These are phyloP conservation scores for Aphelenchoides bicaudatus DNA, from an alignment of 2,888 invertebrate genomes.

Conservation along the genomic window DNA sequence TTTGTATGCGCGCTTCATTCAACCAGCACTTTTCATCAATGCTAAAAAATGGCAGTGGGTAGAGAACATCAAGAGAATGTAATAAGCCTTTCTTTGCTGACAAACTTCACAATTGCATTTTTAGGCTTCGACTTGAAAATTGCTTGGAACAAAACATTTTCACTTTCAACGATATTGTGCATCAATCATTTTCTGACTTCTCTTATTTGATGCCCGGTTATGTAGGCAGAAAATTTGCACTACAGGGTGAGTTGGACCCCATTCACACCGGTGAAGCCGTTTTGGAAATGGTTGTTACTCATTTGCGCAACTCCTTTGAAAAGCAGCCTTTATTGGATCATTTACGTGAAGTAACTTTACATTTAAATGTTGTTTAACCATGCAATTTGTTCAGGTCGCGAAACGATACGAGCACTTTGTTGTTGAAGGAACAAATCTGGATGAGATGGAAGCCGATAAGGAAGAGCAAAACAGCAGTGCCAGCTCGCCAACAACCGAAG, in stretches of 20 bases:
- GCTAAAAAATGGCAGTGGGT: slow-evolving; percentile 68
- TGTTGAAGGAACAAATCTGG: slow-evolving; percentile 34
- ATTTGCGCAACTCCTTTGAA: slow-evolving; percentile 46
- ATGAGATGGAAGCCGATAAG: too few relatives aligned
- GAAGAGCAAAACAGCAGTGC: too few relatives aligned
- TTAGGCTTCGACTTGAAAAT: slow-evolving; percentile 23
- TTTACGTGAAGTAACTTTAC: not conserved
- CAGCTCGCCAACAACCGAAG: too few relatives aligned
- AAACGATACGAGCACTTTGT: slow-evolving; percentile 33
- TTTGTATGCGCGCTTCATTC: slow-evolving; percentile 21
- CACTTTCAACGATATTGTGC: slow-evolving; percentile 58
- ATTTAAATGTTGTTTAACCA: not conserved
- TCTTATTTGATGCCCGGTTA: slow-evolving; percentile 59
- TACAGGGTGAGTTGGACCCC: slow-evolving; percentile 48
- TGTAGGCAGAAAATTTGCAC: slow-evolving; percentile 46
- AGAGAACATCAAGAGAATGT: slow-evolving; percentile 65
- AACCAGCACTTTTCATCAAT: slow-evolving; percentile 58
- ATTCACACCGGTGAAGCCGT: slow-evolving; percentile 46
- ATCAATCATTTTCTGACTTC: slow-evolving; percentile 62
- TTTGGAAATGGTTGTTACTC: slow-evolving; percentile 51
- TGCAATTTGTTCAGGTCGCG: slow-evolving; percentile 24
- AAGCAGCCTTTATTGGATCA: slow-evolving; percentile 7
- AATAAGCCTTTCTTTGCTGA: too few relatives aligned
- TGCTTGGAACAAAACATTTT: slow-evolving; percentile 25
- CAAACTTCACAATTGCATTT: too few relatives aligned